These are phyloP conservation scores for Drosophila hamatofila DNA, from an alignment of 2,888 invertebrate species.

Conservation along the genomic window DNA sequence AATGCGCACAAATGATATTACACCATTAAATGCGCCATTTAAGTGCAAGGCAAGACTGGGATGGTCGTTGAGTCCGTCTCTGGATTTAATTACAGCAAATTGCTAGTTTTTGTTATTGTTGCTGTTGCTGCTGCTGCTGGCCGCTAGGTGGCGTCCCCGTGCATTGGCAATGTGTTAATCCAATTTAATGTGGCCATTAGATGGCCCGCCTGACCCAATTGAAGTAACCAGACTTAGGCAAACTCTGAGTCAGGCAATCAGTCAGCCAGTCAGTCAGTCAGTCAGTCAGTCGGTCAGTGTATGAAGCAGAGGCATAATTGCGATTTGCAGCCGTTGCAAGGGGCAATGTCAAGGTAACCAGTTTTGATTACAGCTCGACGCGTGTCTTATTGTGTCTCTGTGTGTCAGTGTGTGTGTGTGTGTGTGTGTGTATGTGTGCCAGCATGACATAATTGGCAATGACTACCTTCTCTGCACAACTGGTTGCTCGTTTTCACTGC, in stretches of 20 bases:
- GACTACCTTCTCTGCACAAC: slow-evolving; percentile 34
- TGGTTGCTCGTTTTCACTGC: slow-evolving; percentile 32
- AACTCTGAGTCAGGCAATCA: slow-evolving; percentile 16
- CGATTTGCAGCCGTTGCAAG: slow-evolving; percentile 24
- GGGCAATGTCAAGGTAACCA: slow-evolving; percentile 77
- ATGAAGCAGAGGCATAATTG: slow-evolving; percentile 32
- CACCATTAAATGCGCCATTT: slow-evolving; percentile 80
- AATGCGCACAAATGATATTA: slow-evolving; percentile 71
- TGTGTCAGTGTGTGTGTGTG: background rate
- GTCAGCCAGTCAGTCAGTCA: slow-evolving; percentile 21
- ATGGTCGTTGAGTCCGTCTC: slow-evolving; percentile 6
- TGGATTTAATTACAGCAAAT: slow-evolving; percentile 75
- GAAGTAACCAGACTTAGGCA: slow-evolving; percentile 9
- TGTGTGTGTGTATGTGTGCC: slow-evolving; percentile 7
- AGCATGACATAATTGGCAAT: slow-evolving; percentile 69
- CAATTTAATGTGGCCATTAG: slow-evolving; percentile 72
- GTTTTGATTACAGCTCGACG: slow-evolving; percentile 63
- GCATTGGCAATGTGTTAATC: slow-evolving; percentile 72
- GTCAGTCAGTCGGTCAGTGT: slow-evolving; percentile 15
- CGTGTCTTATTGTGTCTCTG: slow-evolving; percentile 20
- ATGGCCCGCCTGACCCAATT: slow-evolving; percentile 60
- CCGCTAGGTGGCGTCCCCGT: slow-evolving; percentile 49
- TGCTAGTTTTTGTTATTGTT: slow-evolving; percentile 46
- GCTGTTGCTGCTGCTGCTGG: slow-evolving; percentile 16
- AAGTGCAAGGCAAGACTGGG: slow-evolving; percentile 65